These are phyloP conservation scores for Pseudochromis fuscus DNA, from an alignment of 2,797 vertebrate species.

Conservation along the genomic window DNA sequence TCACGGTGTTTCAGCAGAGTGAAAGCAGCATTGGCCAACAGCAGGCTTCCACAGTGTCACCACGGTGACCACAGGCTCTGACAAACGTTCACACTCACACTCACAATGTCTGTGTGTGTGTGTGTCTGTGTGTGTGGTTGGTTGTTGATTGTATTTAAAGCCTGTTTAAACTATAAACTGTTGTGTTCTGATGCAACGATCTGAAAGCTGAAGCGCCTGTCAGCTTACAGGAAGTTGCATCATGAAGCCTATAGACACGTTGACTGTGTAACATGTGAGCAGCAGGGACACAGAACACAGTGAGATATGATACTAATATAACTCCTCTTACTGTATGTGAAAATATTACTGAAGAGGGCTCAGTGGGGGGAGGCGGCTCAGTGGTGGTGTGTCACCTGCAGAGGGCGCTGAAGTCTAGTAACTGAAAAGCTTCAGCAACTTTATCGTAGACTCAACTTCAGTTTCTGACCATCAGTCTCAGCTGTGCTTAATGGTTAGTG, in stretches of 20 bases:
- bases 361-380: background rate
- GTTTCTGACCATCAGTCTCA: too few relatives aligned
- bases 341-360: constrained; percentile 5
- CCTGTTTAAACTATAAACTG: constrained; percentile 77
- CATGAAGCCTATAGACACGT: constrained; percentile 77
- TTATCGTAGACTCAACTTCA: too few relatives aligned
- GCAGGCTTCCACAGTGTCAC: constrained; percentile 50
- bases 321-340: constrained; percentile 25
- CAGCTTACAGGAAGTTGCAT: constrained; percentile 83
- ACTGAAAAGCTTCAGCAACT: background rate
- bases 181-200: constrained; percentile 81
- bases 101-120: constrained; percentile 1
- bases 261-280: constrained; percentile 60
- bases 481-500: too few relatives aligned
- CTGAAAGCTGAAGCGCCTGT: constrained; percentile 74
- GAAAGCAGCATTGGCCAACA: constrained; percentile 59
- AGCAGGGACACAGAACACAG: constrained; percentile 43
- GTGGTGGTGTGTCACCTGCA: constrained; percentile 2
- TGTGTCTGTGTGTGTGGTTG: constrained; percentile 34
- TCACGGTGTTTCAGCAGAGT: constrained; percentile 72
- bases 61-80: constrained; percentile 32
- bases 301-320: constrained; percentile 29
- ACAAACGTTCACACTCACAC: constrained; percentile 29
- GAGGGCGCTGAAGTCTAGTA: constrained; percentile 28
- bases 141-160: constrained; percentile 75